Evolutionary conservation across 1,140 invertebrate species (phyloP).

Genomic region (Papilio polytes): DNA sequence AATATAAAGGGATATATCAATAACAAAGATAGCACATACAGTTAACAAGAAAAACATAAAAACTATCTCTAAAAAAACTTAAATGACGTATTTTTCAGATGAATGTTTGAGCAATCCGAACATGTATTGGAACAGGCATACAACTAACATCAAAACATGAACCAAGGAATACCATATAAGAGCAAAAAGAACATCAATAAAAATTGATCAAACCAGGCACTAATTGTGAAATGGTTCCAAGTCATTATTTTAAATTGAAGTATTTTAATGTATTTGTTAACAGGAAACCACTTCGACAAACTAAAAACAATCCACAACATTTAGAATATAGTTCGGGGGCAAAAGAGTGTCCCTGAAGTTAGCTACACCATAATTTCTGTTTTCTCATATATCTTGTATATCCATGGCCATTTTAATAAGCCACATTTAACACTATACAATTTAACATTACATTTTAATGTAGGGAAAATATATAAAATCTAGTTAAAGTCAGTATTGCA

Average conservation of each 20-base stretch:
- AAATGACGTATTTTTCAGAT: background rate
- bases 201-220: background rate
- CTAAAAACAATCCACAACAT: conserved; percentile 1
- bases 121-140: background rate
- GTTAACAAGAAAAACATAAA: no score
- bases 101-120: background rate
- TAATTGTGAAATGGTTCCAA: background rate
- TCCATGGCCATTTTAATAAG: no score
- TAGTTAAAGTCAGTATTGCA: no score
- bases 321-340: background rate
- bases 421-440: no score
- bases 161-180: background rate
- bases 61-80: background rate
- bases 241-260: background rate
- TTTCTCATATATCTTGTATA: no score
- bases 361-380: no score
- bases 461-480: no score
- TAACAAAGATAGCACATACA: no score
- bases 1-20: background rate
- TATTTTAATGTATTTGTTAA: background rate
- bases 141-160: background rate
- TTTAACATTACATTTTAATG: no score
- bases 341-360: no score
- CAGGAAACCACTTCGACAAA: background rate
- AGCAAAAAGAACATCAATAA: background rate